Conservation (phyloP, 2,888 invertebrate species). For the Temnothorax rugatulus region DNA sequence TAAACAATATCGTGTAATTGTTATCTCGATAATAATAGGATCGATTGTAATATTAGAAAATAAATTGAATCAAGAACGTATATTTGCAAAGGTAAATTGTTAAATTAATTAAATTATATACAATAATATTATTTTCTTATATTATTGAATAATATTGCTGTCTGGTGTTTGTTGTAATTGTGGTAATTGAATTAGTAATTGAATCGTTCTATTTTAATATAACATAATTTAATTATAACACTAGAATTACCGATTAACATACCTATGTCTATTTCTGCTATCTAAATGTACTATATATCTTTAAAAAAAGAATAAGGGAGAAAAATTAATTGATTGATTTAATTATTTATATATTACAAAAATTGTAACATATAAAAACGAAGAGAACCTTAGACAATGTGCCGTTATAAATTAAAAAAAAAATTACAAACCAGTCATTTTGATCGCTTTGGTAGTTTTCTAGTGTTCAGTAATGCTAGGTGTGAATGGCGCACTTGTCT, state of each 20-base stretch:
- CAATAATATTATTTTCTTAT: not conserved
- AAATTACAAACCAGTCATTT: not conserved
- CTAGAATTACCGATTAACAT: not conserved
- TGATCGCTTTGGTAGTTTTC: not conserved
- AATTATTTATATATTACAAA: not conserved
- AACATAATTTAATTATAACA: not conserved
- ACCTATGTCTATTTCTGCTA: not conserved
- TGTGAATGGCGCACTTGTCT: not conserved
- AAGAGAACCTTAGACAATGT: not conserved
- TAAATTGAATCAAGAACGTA: not conserved
- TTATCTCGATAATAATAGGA: not conserved
- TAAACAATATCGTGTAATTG: not conserved
- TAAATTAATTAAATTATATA: not conserved
- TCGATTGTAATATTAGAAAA: not conserved
- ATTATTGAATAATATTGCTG: not conserved
- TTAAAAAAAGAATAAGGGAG: not conserved
- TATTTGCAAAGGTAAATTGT: not conserved
- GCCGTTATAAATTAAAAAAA: not conserved
- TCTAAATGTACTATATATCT: not conserved
- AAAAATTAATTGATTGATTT: not conserved
- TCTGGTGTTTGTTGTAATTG: not conserved
- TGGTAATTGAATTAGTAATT: too few species aligned
- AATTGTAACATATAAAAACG: not conserved
- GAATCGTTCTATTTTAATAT: not conserved
- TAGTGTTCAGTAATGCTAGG: not conserved